phyloP scores from a whole-genome alignment of 2,113 vertebrate genomes.

The Mustelus asterias region DNA sequence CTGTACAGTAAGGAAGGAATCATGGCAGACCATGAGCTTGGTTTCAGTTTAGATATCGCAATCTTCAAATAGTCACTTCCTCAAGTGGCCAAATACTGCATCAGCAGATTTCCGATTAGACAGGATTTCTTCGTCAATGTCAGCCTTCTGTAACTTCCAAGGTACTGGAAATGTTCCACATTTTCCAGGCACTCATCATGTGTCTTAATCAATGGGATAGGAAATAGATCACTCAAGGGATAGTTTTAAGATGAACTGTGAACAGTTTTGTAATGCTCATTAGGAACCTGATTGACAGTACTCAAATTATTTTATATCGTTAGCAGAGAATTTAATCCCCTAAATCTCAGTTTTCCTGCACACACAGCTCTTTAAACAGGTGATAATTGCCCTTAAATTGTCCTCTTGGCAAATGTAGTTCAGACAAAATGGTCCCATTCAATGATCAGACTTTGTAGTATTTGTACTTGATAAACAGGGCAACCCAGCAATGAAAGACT shows the following conservation, averaged over 20 bases:
- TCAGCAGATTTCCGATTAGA: no score
- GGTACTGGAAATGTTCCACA: no score
- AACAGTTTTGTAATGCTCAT: not conserved
- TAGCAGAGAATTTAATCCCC: not conserved
- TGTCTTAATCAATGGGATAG: no score
- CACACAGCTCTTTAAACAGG: not conserved
- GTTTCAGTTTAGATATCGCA: no score
- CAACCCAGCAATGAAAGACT: not conserved
- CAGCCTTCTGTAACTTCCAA: no score
- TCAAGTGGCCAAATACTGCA: no score
- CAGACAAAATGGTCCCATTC: not conserved
- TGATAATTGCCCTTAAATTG: not conserved
- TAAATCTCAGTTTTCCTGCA: not conserved
- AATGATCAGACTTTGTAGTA: not conserved
- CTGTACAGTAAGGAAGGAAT: no score
- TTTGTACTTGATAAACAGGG: not conserved
- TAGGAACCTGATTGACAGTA: not conserved
- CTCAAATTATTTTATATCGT: not conserved
- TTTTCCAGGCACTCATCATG: no score
- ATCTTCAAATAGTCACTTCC: no score
- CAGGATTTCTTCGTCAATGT: no score
- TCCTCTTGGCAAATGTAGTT: not conserved
- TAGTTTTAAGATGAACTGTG: not conserved
- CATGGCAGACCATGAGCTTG: no score
- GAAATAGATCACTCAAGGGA: no score